phyloP scores from a whole-genome alignment of 1,140 invertebrate genomes.

The Calycopis cecrops region DNA sequence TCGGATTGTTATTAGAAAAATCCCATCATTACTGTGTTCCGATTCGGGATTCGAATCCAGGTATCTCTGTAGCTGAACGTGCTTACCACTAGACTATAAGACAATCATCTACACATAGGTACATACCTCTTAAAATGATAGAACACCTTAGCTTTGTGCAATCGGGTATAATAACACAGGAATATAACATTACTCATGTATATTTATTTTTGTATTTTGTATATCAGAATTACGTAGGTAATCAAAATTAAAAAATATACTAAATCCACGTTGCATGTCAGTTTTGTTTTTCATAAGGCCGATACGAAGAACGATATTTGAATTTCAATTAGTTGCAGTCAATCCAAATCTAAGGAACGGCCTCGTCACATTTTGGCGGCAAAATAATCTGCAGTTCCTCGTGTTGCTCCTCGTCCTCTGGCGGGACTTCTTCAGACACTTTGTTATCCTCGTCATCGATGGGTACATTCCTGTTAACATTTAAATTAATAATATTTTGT shows the following conservation, averaged over 20 bases:
- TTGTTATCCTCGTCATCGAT: slow-evolving; percentile 41
- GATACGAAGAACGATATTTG: neutral
- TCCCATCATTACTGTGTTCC: too few relatives aligned
- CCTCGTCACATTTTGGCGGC: slow-evolving; percentile 56
- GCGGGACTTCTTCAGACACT: slow-evolving; percentile 36
- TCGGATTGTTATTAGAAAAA: too few relatives aligned
- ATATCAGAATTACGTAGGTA: too few relatives aligned
- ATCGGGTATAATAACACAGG: too few relatives aligned
- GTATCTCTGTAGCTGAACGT: too few relatives aligned
- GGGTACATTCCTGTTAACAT: slow-evolving; percentile 31
- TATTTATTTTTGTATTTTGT: too few relatives aligned
- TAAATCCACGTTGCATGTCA: neutral
- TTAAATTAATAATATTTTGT: neutral
- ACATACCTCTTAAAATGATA: too few relatives aligned
- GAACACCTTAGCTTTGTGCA: too few relatives aligned
- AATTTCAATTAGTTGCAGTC: slow-evolving; percentile 19
- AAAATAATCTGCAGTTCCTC: slow-evolving; percentile 63
- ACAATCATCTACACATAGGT: too few relatives aligned
- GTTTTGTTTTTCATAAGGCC: neutral
- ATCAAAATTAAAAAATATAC: neutral
- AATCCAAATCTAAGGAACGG: slow-evolving; percentile 37
- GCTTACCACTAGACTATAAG: too few relatives aligned
- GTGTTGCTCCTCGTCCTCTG: slow-evolving; percentile 53
- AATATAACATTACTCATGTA: too few relatives aligned
- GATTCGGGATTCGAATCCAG: too few relatives aligned